Conservation (phyloP, 2,113 vertebrate species). For the Cebus imitator region DNA sequence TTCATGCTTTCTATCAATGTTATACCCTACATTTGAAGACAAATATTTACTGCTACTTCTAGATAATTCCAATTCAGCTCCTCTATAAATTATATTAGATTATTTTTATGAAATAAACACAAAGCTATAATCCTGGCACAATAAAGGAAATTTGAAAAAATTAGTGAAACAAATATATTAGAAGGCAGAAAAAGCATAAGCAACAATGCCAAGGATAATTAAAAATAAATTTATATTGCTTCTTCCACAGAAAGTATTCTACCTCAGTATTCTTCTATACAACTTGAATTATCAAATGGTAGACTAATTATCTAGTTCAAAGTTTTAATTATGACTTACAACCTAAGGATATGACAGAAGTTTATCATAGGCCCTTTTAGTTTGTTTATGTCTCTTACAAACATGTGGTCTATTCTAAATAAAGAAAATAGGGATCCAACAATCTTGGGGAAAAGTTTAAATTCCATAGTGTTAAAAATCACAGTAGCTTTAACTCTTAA, state of each 20-base stretch:
- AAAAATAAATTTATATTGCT: constrained; percentile 39
- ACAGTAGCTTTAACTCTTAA: not conserved
- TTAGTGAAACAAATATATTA: constrained; percentile 38
- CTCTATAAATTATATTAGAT: not conserved
- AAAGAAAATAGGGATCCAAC: not conserved
- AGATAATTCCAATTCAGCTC: not conserved
- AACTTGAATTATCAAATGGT: constrained; percentile 66
- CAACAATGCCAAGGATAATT: constrained; percentile 51
- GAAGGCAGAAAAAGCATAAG: not conserved
- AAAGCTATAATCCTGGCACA: not conserved
- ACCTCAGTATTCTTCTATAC: constrained; percentile 51
- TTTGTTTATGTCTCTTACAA: constrained; percentile 45
- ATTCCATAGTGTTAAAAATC: not conserved
- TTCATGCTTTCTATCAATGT: not conserved
- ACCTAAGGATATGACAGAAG: constrained; percentile 64
- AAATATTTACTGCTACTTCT: not conserved
- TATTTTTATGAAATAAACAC: constrained; percentile 33
- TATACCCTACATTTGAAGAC: not conserved
- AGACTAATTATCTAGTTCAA: constrained; percentile 72
- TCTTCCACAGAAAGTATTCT: constrained; percentile 48
- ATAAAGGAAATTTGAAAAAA: constrained; percentile 39
- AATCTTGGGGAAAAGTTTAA: not conserved
- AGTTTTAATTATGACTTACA: constrained; percentile 72
- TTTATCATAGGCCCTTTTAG: constrained; percentile 20
- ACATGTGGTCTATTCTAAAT: not conserved